Percentiles rank a stretch among this genome's conserved stretches.
Evolutionary conservation across 2,888 invertebrate genomes (phyloP).

Genomic region (Mylabris sibirica): DNA sequence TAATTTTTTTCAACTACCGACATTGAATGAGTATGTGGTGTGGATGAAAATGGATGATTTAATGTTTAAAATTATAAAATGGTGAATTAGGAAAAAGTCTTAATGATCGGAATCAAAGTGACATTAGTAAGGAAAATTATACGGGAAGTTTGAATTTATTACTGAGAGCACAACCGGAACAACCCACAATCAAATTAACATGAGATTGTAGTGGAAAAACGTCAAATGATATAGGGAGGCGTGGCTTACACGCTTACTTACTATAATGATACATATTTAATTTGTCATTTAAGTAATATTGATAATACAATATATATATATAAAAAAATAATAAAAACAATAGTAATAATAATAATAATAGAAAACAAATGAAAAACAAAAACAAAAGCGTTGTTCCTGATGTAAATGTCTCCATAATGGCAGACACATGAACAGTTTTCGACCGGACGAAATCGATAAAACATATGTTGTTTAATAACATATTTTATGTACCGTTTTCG

Average conservation of each 20-base stretch:
- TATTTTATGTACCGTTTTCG: not conserved
- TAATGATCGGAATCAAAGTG: constrained; percentile 47
- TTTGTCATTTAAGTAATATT: constrained; percentile 50
- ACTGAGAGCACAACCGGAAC: constrained; percentile 45
- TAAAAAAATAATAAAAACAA: constrained; percentile 45
- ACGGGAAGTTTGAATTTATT: constrained; percentile 48
- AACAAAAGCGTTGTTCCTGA: not conserved
- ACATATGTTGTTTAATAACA: constrained; percentile 2
- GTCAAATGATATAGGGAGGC: constrained; percentile 51
- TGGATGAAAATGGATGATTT: not conserved
- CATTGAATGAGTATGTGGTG: not conserved
- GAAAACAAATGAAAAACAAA: not conserved
- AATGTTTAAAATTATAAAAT: constrained; percentile 17
- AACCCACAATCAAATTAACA: constrained; percentile 41
- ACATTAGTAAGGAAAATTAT: constrained; percentile 51
- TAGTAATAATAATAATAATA: constrained; percentile 24
- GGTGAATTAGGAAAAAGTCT: constrained; percentile 35
- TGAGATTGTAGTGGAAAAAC: constrained; percentile 50
- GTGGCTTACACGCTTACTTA: constrained; percentile 47
- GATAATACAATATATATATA: constrained; percentile 43
- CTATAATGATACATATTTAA: constrained; percentile 55
- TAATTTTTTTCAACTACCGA: not conserved
- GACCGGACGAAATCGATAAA: not conserved
- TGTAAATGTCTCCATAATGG: constrained; percentile 12
- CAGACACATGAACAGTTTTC: not conserved